Conservation (phyloP, 2,888 invertebrate genomes). For the Zhengitettix transpicula region DNA sequence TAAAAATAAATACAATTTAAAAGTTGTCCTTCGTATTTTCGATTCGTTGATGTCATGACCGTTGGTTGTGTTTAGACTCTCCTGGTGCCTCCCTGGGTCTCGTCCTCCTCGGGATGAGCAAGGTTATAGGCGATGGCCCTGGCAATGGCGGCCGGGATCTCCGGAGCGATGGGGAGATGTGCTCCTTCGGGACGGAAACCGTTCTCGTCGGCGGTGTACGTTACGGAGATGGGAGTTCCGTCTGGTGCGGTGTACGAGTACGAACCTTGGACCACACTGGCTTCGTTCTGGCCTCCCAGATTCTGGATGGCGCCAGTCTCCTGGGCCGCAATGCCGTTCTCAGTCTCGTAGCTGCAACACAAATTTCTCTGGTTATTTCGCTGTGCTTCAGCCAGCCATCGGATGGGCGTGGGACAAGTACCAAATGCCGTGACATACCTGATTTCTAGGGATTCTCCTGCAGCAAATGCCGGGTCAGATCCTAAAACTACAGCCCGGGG, state of each 20-base stretch:
- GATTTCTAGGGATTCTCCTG: too few species aligned
- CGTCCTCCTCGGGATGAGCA: conserved; percentile 28
- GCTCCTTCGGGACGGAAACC: conserved; percentile 45
- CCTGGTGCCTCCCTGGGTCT: background rate
- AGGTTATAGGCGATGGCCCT: conserved; percentile 27
- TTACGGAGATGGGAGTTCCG: conserved; percentile 42
- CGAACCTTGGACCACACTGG: conserved; percentile 30
- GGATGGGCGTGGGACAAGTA: too few species aligned
- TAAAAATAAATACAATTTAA: too few species aligned
- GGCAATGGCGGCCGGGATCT: conserved; percentile 26
- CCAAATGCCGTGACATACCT: too few species aligned
- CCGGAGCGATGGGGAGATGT: conserved; percentile 27
- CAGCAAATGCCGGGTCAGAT: too few species aligned
- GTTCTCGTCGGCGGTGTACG: conserved; percentile 52
- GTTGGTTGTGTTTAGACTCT: background rate
- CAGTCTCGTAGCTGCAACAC: conserved; percentile 34
- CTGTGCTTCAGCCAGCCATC: too few species aligned
- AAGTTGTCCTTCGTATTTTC: too few species aligned
- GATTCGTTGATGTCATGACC: background rate
- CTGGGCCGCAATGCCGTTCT: conserved; percentile 38
- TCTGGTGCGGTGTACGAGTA: conserved; percentile 52
- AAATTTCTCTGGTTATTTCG: background rate
- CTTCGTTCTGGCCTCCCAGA: conserved; percentile 30
- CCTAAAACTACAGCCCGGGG: too few species aligned
- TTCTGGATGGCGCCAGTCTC: conserved; percentile 40